Evolutionary conservation across 2,888 invertebrate species (phyloP), one percentile per base, ranked within the genome.

Genomic region (Sepiola atlantica): DNA sequence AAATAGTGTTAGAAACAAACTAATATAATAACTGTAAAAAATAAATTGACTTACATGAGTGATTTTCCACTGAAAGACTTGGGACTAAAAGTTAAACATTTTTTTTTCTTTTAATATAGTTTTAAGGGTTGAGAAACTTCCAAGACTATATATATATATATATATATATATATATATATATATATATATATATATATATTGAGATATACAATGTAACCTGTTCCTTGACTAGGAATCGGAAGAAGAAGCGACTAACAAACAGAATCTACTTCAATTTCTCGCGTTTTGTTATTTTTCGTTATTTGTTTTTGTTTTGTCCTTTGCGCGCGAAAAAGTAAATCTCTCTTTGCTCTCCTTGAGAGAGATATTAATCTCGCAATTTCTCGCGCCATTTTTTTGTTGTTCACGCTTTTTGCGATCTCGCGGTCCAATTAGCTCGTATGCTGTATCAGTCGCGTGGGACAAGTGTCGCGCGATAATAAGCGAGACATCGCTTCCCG

Each of bases 401-500:
- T 77, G 1, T n/a, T 77, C 77, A 10, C 77, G n/a, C 77, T 77
- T n/a, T 77, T 45, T n/a, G 28, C 77, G 77, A 77, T 77, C 77
- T n/a, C 77, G 77, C n/a, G 77, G 77, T 77, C 77, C 77, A 77
- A 77, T 77, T 77, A 77, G n/a, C 77, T n/a, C 77, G 14, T 14
- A 77, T 77, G 77, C 28, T 77, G 77, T 77, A 77, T 77, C 77
- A 77, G 77, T 28, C 77, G 28, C 77, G 77, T 77, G 77, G 77
- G 77, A 77, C 77, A 77, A 77, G 77, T 77, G 77, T 77, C 77
- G 77, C 77, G 10, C n/a, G 77, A 77, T 77, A 77, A 77, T 77
- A 77, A 77, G 77, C 77, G 77, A 77, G 77, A 77, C 77, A 77
- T 77, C 77, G n/a, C 77, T 77, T 77, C 77, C 28, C 28, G 77